A percentile compares a stretch with the other conserved stretches of the same genome.
Evolutionary conservation across 2,113 vertebrate genomes (phyloP).

Genomic region (Ptychochromis oligacanthus): DNA sequence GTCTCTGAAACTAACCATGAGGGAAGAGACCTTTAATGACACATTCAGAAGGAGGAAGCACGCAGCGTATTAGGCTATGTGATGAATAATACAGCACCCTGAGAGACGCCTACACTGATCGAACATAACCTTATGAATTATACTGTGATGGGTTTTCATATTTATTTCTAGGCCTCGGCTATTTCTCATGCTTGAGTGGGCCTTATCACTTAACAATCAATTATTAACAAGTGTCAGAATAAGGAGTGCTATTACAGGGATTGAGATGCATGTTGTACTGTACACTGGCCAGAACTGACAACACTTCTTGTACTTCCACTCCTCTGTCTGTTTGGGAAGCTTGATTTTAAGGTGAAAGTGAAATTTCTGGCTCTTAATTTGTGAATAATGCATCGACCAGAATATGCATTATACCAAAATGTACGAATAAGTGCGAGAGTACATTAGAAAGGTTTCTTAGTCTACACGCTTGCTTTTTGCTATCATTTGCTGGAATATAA

Average conservation of each 20-base stretch:
- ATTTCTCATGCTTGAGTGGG: slow-evolving; percentile 79
- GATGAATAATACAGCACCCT: slow-evolving; percentile 78
- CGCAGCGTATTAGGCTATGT: slow-evolving; percentile 57
- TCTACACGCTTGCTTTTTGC: slow-evolving; percentile 52
- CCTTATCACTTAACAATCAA: slow-evolving; percentile 83
- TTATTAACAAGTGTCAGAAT: slow-evolving; percentile 83
- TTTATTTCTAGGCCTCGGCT: slow-evolving; percentile 75
- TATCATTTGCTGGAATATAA: slow-evolving; percentile 44
- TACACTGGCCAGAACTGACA: slow-evolving; percentile 75
- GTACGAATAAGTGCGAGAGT: slow-evolving; percentile 51
- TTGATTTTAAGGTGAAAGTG: slow-evolving; percentile 60
- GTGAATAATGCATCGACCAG: slow-evolving; percentile 73
- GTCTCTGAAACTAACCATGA: slow-evolving; percentile 2
- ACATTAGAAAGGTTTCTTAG: slow-evolving; percentile 65
- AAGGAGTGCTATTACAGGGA: slow-evolving; percentile 77
- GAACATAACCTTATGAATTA: slow-evolving; percentile 82
- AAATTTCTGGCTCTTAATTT: slow-evolving; percentile 71
- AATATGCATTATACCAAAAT: slow-evolving; percentile 72
- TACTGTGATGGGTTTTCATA: slow-evolving; percentile 76
- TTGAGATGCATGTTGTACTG: slow-evolving; percentile 75
- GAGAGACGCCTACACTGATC: slow-evolving; percentile 78
- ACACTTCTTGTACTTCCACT: slow-evolving; percentile 72
- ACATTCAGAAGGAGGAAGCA: slow-evolving; percentile 45
- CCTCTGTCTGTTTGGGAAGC: slow-evolving; percentile 54
- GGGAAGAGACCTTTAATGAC: slow-evolving; percentile 48